These are phyloP conservation scores for Drosophila subpulchrella DNA, from an alignment of 1,140 invertebrate species.

Conservation along the genomic window DNA sequence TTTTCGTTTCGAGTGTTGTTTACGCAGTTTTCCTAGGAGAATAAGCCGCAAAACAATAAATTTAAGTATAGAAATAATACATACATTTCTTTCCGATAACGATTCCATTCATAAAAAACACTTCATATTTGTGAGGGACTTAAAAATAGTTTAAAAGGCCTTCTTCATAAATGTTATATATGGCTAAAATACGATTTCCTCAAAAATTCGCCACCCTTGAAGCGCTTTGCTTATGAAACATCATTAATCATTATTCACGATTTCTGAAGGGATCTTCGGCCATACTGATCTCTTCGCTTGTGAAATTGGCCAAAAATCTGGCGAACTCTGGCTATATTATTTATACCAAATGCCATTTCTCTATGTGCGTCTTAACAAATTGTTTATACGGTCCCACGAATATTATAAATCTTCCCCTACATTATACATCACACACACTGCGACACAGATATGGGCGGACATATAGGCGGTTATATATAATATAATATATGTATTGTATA, in stretches of 20 bases:
- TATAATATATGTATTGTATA: conserved; percentile 20
- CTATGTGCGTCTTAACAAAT: conserved; percentile 71
- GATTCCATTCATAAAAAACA: not conserved
- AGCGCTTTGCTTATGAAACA: conserved; percentile 24
- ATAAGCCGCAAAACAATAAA: not conserved
- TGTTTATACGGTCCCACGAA: conserved; percentile 71
- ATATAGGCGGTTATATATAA: conserved; percentile 25
- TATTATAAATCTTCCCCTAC: conserved; percentile 65
- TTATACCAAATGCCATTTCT: conserved; percentile 56
- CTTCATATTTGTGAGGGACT: not conserved
- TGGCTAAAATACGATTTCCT: not conserved
- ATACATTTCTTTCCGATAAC: not conserved
- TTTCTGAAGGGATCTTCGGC: conserved; percentile 27
- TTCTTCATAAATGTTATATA: not conserved
- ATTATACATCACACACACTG: conserved; percentile 46
- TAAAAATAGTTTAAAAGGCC: not conserved
- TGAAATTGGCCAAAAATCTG: conserved; percentile 48
- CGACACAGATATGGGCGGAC: conserved; percentile 23
- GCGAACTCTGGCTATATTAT: conserved; percentile 49
- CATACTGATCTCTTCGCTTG: conserved; percentile 24
- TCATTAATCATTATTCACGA: conserved; percentile 31
- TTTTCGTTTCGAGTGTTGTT: conserved; percentile 15
- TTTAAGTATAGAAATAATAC: not conserved
- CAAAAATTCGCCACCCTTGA: too few relatives aligned
- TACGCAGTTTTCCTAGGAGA: not conserved